phyloP scores from a whole-genome alignment of 1,140 invertebrate genomes.

The Drosophila tsacasi region DNA sequence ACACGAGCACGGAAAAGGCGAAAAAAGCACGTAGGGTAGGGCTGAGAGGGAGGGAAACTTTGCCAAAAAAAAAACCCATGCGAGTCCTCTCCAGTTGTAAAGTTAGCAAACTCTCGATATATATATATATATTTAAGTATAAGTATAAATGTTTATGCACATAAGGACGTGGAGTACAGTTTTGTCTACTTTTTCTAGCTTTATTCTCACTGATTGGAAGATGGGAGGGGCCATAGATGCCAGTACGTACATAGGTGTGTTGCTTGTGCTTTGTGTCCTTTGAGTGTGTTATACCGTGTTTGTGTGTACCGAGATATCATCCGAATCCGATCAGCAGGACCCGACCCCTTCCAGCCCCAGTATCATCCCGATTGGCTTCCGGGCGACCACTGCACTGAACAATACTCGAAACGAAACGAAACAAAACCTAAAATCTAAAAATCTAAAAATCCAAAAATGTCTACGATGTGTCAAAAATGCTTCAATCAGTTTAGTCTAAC shows the following conservation, averaged over 20 bases:
- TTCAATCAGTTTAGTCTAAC: constrained; percentile 78
- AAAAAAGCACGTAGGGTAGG: constrained; percentile 10
- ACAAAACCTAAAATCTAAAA: neutral
- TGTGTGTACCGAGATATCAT: constrained; percentile 47
- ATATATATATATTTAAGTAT: constrained; percentile 5
- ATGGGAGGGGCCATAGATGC: constrained; percentile 26
- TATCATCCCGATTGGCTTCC: constrained; percentile 65
- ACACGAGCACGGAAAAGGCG: constrained; percentile 30
- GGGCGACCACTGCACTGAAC: constrained; percentile 59
- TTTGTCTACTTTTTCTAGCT: constrained; percentile 53
- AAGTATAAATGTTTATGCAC: constrained; percentile 24
- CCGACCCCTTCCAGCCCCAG: constrained; percentile 24
- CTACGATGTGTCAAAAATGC: constrained; percentile 82
- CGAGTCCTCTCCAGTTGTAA: constrained; percentile 18
- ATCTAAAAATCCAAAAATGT: constrained; percentile 56
- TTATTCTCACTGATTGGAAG: constrained; percentile 54
- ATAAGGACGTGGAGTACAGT: constrained; percentile 26
- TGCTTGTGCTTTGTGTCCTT: constrained; percentile 65
- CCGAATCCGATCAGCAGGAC: constrained; percentile 30
- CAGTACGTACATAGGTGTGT: constrained; percentile 47
- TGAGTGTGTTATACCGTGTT: constrained; percentile 61
- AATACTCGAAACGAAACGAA: constrained; percentile 43
- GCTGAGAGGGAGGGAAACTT: neutral
- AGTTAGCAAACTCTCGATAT: constrained; percentile 38
- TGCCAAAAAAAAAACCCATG: constrained; percentile 17